phyloP scores from a whole-genome alignment of 2,888 invertebrate species.

The Drosophila mercatorum region DNA sequence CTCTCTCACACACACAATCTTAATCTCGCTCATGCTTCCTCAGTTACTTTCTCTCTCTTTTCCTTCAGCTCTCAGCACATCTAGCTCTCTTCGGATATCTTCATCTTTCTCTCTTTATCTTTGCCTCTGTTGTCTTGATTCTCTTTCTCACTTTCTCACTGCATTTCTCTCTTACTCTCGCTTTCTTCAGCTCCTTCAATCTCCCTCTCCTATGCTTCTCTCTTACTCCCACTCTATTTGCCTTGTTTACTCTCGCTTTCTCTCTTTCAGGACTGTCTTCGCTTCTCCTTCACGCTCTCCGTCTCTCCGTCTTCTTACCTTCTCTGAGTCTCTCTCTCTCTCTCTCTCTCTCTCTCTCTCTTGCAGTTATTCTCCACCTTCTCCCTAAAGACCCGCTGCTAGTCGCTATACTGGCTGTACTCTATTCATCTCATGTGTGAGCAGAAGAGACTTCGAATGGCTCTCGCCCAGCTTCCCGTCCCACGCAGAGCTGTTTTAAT shows the following conservation, averaged over 20 bases:
- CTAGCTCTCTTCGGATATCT: too few species aligned
- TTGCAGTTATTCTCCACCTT: not conserved
- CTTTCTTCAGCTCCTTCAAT: too few species aligned
- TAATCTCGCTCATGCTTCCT: too few species aligned
- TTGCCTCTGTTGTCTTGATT: not conserved
- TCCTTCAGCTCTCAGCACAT: not conserved
- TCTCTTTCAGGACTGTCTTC: too few species aligned
- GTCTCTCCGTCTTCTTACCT: too few species aligned
- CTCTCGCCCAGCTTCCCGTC: not conserved
- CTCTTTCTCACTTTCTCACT: not conserved
- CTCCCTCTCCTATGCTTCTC: too few species aligned
- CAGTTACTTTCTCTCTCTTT: not conserved
- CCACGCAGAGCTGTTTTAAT: slow-evolving; percentile 31
- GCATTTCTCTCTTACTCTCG: too few species aligned
- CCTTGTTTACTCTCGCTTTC: too few species aligned
- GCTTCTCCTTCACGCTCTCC: too few species aligned
- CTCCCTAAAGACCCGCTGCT: not conserved
- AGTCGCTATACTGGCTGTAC: not conserved
- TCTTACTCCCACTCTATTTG: too few species aligned
- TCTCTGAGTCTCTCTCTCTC: not conserved
- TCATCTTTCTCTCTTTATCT: too few species aligned
- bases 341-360: not conserved
- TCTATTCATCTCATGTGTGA: not conserved
- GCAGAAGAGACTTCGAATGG: not conserved
- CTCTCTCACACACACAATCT: not conserved